Evolutionary conservation across 2,113 vertebrate species (phyloP).

Genomic region (Emydocephalus ijimae): DNA sequence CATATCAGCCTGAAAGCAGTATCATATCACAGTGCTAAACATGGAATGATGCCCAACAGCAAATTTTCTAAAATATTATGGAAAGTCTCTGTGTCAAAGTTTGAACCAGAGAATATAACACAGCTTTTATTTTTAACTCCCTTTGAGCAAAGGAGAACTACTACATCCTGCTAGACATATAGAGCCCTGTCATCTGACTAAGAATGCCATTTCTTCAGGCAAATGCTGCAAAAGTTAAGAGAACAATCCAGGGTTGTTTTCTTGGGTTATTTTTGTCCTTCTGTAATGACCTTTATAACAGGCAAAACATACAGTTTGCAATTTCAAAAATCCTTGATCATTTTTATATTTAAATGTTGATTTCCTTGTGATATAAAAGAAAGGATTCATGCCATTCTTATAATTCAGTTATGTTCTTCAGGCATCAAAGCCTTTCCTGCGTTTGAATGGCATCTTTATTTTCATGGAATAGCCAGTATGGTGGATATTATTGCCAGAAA

Average conservation of each 20-base stretch:
- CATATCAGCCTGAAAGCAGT: neutral
- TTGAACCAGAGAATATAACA: neutral
- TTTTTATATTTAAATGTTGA: neutral
- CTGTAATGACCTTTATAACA: neutral
- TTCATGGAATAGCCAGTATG: conserved; percentile 9
- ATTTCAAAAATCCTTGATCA: neutral
- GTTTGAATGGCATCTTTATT: conserved; percentile 31
- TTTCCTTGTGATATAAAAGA: neutral
- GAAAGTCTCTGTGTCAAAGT: neutral
- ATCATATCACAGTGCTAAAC: neutral
- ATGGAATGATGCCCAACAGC: neutral
- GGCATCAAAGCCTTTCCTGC: conserved; percentile 4
- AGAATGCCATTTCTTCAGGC: neutral
- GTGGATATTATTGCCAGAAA: conserved; percentile 22
- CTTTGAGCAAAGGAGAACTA: neutral
- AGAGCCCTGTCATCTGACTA: neutral
- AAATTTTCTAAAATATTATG: neutral
- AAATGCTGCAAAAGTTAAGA: neutral
- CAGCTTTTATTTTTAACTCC: neutral
- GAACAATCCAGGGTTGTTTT: neutral
- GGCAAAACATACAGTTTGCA: neutral
- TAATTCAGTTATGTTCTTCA: neutral
- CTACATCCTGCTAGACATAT: neutral
- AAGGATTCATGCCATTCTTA: neutral
- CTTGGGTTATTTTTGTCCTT: neutral